Evolutionary conservation across 1,140 invertebrate genomes (phyloP).

Genomic region (Heliconius himera): DNA sequence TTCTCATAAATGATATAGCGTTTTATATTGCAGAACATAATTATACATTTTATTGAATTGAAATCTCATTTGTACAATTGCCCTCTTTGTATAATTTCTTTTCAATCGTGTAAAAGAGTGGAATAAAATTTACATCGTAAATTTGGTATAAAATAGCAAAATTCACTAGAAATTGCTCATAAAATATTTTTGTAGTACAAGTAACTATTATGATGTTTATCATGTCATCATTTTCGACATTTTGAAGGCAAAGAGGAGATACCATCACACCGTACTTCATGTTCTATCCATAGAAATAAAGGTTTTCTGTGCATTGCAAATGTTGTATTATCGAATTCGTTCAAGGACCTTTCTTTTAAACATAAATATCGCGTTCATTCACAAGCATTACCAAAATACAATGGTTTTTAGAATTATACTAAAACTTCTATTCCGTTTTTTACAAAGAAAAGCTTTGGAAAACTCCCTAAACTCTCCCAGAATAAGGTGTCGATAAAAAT

Average conservation of each 20-base stretch:
- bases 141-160: no score
- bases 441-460: neutral
- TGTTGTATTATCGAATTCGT: no score
- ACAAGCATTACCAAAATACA: neutral
- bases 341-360: no score
- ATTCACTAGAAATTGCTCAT: neutral
- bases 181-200: neutral
- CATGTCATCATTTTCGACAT: neutral
- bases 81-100: no score
- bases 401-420: neutral
- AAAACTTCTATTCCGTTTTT: neutral
- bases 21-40: no score
- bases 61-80: no score
- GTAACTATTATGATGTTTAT: neutral
- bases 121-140: neutral
- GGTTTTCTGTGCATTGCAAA: no score
- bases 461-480: neutral
- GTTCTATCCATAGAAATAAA: no score
- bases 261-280: neutral
- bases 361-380: neutral
- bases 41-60: no score
- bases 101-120: no score
- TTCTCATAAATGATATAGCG: no score
- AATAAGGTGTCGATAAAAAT: conserved; percentile 54
- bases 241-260: neutral